Evolutionary conservation across 1,140 invertebrate species (phyloP).

Genomic region (Heliconius congener): DNA sequence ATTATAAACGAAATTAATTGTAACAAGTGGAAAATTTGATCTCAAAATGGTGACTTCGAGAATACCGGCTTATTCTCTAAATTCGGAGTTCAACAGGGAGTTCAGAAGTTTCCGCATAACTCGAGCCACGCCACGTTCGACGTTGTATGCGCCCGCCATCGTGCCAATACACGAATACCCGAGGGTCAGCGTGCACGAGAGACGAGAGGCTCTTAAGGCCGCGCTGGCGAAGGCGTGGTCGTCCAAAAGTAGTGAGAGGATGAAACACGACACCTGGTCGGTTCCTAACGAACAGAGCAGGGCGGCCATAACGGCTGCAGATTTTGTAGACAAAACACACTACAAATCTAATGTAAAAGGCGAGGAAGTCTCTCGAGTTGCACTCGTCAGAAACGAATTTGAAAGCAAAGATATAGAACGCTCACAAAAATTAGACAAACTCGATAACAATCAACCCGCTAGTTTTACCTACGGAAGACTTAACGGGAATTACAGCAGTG

Average conservation of each 20-base stretch:
- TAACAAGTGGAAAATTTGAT: constrained; percentile 73
- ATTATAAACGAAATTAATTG: constrained; percentile 63
- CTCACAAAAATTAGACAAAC: constrained; percentile 53
- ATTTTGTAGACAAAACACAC: constrained; percentile 61
- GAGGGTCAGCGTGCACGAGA: constrained; percentile 77
- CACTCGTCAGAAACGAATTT: constrained; percentile 71
- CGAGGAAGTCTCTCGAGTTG: constrained; percentile 67
- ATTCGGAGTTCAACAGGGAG: constrained; percentile 82
- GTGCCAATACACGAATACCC: constrained; percentile 81
- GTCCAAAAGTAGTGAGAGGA: constrained; percentile 77
- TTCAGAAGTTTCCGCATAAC: constrained; percentile 81
- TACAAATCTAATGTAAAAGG: constrained; percentile 56
- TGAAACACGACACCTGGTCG: constrained; percentile 77
- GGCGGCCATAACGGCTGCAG: constrained; percentile 60
- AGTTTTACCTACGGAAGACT: constrained; percentile 65
- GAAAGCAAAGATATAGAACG: constrained; percentile 69
- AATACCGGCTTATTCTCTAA: constrained; percentile 81
- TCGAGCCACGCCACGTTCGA: constrained; percentile 73
- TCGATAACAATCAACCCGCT: constrained; percentile 58
- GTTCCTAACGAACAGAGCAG: constrained; percentile 70
- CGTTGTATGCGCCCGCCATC: constrained; percentile 73
- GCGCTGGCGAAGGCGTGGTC: constrained; percentile 81
- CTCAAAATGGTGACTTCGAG: constrained; percentile 82
- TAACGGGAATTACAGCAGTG: constrained; percentile 57
- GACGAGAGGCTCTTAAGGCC: constrained; percentile 76